phyloP scores from a whole-genome alignment of 2,888 invertebrate genomes.

The Dicyrtomina minuta region DNA sequence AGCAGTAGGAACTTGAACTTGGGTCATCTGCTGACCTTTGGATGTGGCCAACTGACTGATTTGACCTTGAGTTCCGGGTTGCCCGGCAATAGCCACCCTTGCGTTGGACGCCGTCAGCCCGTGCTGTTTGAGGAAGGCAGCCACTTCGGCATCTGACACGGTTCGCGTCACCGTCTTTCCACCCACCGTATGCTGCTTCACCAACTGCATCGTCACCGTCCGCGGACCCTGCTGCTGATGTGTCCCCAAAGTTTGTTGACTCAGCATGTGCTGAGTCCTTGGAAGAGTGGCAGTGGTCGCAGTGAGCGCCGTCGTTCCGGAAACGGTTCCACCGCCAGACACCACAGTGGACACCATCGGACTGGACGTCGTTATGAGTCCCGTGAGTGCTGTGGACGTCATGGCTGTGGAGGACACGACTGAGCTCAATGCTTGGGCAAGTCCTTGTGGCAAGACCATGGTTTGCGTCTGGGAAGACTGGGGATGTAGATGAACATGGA shows the following conservation, averaged over 20 bases:
- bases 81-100: conserved; percentile 24
- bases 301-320: conserved; percentile 31
- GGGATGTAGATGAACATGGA: conserved; percentile 27
- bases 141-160: conserved; percentile 49
- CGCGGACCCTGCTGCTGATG: conserved; percentile 17
- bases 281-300: conserved; percentile 16
- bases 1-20: conserved; percentile 36
- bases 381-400: neutral
- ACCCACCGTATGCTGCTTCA: conserved; percentile 51
- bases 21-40: conserved; percentile 27
- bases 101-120: conserved; percentile 36
- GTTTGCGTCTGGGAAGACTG: conserved; percentile 8
- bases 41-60: conserved; percentile 10
- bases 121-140: conserved; percentile 49
- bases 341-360: neutral
- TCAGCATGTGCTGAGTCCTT: conserved; percentile 7
- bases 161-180: conserved; percentile 50
- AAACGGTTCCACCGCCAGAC: neutral
- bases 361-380: conserved; percentile 15
- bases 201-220: conserved; percentile 41
- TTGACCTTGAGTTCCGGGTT: conserved; percentile 14
- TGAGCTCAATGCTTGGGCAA: conserved; percentile 28
- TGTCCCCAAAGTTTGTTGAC: conserved; percentile 4
- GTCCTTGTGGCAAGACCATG: conserved; percentile 17
- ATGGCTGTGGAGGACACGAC: conserved; percentile 7